Evolutionary conservation across 2,797 vertebrate genomes (phyloP).

Genomic region (Mormyrops attenuatus): DNA sequence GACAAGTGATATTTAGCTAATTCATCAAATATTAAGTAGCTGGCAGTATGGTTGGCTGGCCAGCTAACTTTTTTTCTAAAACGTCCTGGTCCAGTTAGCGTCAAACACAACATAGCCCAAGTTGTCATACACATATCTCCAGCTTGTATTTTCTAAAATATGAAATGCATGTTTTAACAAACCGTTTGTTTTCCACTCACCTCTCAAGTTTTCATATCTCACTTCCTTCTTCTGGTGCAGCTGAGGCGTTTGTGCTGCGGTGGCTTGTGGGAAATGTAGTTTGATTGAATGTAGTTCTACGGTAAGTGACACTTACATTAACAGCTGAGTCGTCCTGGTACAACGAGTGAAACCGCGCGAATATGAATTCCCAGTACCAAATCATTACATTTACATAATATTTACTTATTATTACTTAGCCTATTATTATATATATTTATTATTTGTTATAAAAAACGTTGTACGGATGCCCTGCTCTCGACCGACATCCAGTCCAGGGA

Average conservation of each 20-base stretch:
- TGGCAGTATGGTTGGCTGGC: background rate
- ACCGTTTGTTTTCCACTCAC: background rate
- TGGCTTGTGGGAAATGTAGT: constrained; percentile 2
- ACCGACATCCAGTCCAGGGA: background rate
- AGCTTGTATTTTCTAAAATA: background rate
- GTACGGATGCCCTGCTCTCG: background rate
- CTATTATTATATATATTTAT: background rate
- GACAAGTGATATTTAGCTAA: background rate
- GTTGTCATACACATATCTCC: background rate
- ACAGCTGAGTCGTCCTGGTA: background rate
- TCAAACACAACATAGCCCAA: background rate
- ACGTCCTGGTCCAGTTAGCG: background rate
- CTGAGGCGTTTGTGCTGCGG: background rate
- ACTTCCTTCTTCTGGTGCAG: constrained; percentile 6
- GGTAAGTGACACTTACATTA: background rate
- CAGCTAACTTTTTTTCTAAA: background rate
- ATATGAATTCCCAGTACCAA: too few relatives aligned
- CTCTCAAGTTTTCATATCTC: constrained; percentile 10
- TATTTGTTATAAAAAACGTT: background rate
- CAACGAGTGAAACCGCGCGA: too few relatives aligned
- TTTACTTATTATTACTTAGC: background rate
- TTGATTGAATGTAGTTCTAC: background rate
- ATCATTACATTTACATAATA: too few relatives aligned
- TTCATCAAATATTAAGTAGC: background rate
- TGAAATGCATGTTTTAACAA: background rate